Evolutionary conservation across 2,113 vertebrate genomes (phyloP).

Genomic region (Sinocyclocheilus grahami): DNA sequence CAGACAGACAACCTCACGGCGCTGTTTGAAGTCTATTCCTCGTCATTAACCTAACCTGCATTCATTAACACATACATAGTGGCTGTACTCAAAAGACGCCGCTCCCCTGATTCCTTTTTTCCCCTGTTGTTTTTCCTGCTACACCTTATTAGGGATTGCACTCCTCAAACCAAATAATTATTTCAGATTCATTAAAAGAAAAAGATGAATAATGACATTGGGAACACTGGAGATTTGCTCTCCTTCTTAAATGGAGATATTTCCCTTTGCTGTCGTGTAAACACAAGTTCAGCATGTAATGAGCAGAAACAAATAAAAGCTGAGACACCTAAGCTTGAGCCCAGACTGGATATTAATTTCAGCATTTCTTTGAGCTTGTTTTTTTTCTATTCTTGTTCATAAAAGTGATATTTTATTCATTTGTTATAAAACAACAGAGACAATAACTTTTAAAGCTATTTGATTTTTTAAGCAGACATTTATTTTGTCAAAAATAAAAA

Average conservation of each 20-base stretch:
- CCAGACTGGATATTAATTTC: slow-evolving; percentile 14
- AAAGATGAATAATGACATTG: slow-evolving; percentile 26
- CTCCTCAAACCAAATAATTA: slow-evolving; percentile 46
- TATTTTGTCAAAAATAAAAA: background rate
- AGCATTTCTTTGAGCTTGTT: background rate
- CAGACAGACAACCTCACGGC: slow-evolving; percentile 18
- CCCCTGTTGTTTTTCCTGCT: slow-evolving; percentile 30
- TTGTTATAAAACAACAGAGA: background rate
- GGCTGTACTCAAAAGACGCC: slow-evolving; percentile 41
- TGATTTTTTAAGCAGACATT: background rate
- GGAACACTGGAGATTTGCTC: slow-evolving; percentile 39
- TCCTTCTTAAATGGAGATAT: background rate
- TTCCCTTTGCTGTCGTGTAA: slow-evolving; percentile 8
- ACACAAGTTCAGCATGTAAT: slow-evolving; percentile 11
- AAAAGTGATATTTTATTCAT: background rate
- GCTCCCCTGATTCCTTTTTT: slow-evolving; percentile 23
- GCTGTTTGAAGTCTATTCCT: slow-evolving; percentile 55
- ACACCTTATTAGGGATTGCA: slow-evolving; percentile 46
- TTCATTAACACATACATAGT: slow-evolving; percentile 54
- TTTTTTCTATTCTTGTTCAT: no score
- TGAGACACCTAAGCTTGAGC: slow-evolving; percentile 15
- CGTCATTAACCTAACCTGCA: slow-evolving; percentile 38
- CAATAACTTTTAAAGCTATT: background rate
- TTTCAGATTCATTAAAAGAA: slow-evolving; percentile 29
- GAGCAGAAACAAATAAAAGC: slow-evolving; percentile 3